Conservation (phyloP, 2,113 vertebrate genomes). For the Helogale parvula region DNA sequence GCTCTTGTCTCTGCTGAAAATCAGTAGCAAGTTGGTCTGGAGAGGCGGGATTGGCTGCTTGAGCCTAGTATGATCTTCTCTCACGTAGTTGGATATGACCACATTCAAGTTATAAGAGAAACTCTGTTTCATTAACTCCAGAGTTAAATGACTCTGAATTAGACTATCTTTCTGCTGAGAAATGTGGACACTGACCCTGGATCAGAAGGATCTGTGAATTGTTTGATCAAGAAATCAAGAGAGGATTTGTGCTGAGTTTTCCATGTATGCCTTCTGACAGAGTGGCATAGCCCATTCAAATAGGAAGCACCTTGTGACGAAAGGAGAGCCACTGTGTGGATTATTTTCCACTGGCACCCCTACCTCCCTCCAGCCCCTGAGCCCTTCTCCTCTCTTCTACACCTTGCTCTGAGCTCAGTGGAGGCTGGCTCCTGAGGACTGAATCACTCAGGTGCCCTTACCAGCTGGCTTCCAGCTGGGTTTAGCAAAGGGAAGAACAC, state of each 20-base stretch:
- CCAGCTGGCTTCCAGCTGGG: background rate
- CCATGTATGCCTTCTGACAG: background rate
- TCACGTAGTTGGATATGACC: background rate
- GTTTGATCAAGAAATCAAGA: conserved; percentile 39
- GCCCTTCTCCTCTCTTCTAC: background rate
- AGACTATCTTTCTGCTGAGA: background rate
- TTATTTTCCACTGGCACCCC: background rate
- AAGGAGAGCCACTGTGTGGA: background rate
- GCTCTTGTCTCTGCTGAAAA: background rate
- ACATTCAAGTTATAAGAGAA: background rate
- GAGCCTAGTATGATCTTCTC: background rate
- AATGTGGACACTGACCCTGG: background rate
- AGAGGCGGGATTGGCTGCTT: background rate
- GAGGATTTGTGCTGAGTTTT: conserved; percentile 28
- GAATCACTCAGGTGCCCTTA: background rate
- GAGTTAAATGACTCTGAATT: conserved; percentile 26
- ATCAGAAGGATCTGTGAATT: background rate
- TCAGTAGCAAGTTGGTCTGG: background rate
- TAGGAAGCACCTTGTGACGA: background rate
- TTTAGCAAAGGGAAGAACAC: background rate
- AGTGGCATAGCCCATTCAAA: background rate
- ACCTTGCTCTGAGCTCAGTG: background rate
- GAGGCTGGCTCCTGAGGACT: background rate
- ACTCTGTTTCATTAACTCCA: background rate
- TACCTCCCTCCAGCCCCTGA: background rate